These are phyloP conservation scores for Autographa pulchrina DNA, from an alignment of 2,888 invertebrate species.

Conservation along the genomic window DNA sequence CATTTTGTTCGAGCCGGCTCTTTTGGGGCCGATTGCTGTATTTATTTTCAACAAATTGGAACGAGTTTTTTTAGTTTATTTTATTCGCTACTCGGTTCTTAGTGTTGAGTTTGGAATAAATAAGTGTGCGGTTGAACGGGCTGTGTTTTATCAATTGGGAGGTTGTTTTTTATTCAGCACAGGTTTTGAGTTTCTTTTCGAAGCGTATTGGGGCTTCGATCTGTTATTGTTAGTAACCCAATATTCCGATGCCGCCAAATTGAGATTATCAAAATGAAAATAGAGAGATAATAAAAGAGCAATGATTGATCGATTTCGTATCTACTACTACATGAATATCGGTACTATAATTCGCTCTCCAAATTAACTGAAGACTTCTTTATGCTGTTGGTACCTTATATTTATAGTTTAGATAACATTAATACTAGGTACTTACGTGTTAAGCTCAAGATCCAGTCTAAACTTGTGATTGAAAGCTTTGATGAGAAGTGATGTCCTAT, in stretches of 20 bases:
- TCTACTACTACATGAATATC: no score
- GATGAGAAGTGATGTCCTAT: slow-evolving; percentile 98
- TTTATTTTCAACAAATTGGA: slow-evolving; percentile 56
- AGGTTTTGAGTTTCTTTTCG: slow-evolving; percentile 12
- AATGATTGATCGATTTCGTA: background rate
- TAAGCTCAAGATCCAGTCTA: slow-evolving; percentile 98
- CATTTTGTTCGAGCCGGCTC: slow-evolving; percentile 65
- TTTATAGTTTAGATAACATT: slow-evolving; percentile 9
- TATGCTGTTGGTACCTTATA: background rate
- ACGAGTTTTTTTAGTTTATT: slow-evolving; percentile 31
- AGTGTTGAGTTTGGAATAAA: slow-evolving; percentile 26
- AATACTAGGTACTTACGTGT: slow-evolving; percentile 93
- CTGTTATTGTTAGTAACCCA: background rate
- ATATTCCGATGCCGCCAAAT: background rate
- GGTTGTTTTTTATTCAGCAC: slow-evolving; percentile 4
- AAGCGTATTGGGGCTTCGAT: background rate
- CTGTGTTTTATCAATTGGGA: slow-evolving; percentile 18
- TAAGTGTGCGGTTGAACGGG: slow-evolving; percentile 16
- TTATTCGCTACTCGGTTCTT: slow-evolving; percentile 31
- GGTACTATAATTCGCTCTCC: no score
- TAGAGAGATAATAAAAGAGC: background rate
- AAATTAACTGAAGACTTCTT: no score
- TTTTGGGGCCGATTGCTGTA: slow-evolving; percentile 50
- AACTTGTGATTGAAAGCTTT: slow-evolving; percentile 99
- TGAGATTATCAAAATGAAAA: background rate